A percentile compares a stretch with the other conserved stretches of the same genome.
Evolutionary conservation across 2,797 vertebrate species (phyloP).

Genomic region (Eleutherodactylus coqui): DNA sequence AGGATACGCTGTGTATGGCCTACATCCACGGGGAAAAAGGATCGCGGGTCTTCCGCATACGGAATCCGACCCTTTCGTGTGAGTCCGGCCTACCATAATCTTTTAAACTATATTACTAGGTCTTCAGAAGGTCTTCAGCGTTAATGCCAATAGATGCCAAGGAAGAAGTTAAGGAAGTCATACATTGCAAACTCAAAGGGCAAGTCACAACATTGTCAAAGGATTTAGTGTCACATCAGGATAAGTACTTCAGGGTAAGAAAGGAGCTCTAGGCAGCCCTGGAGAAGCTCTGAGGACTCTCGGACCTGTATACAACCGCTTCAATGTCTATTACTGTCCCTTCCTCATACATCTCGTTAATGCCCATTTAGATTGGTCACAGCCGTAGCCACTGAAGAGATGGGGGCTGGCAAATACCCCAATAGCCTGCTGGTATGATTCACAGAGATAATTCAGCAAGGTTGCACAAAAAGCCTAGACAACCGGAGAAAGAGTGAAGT

Average conservation of each 20-base stretch:
- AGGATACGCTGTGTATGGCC: no score
- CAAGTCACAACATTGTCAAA: constrained; percentile 9
- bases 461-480: constrained; percentile 51
- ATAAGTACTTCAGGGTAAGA: constrained; percentile 24
- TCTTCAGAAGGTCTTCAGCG: not conserved
- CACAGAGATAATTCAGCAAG: constrained; percentile 46
- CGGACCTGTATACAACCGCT: not conserved
- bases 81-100: not conserved
- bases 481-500: constrained; percentile 59
- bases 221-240: constrained; percentile 43
- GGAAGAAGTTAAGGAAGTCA: constrained; percentile 23
- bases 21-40: no score
- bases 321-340: constrained; percentile 17
- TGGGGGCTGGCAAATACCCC: constrained; percentile 52
- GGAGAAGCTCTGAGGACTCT: constrained; percentile 13
- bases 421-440: constrained; percentile 32
- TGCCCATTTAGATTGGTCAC: constrained; percentile 39
- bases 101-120: not conserved
- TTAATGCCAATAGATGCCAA: not conserved
- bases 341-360: not conserved
- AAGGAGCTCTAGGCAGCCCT: constrained; percentile 17
- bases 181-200: constrained; percentile 16
- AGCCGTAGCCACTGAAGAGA: constrained; percentile 53
- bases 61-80: no score
- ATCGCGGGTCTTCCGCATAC: no score